Percentiles rank a stretch among this genome's conserved stretches.
Conservation (phyloP, 2,113 vertebrate species). For the Puma concolor region DNA sequence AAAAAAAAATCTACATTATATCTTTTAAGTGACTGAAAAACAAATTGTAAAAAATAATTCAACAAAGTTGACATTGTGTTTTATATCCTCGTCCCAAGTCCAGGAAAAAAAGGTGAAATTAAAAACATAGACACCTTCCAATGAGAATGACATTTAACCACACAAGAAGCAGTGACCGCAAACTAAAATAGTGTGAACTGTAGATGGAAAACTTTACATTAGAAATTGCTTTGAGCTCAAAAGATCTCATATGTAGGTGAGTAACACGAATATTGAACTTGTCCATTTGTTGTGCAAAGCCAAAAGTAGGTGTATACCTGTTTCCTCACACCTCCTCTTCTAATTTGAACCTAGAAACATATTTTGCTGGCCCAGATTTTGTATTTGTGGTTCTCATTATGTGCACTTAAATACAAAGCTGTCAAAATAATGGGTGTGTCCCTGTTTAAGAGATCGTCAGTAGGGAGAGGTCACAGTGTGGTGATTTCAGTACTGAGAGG, state of each 20-base stretch:
- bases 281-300: conserved; percentile 19
- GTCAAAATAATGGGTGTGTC: not conserved
- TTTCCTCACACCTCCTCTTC: not conserved
- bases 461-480: not conserved
- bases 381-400: not conserved
- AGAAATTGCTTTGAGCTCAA: conserved; percentile 46
- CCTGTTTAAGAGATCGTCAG: not conserved
- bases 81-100: not conserved
- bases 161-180: conserved; percentile 44
- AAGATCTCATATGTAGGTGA: not conserved
- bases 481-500: not conserved
- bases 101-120: conserved; percentile 68
- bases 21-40: conserved; percentile 34
- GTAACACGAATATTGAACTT: not conserved
- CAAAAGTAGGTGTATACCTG: not conserved
- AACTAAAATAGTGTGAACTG: conserved; percentile 49
- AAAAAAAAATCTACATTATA: not conserved
- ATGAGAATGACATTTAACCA: conserved; percentile 64
- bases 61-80: conserved; percentile 63
- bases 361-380: not conserved
- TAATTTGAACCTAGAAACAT: not conserved
- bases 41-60: conserved; percentile 33
- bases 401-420: not conserved
- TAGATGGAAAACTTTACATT: conserved; percentile 62
- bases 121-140: conserved; percentile 73